Conservation (phyloP, 2,888 invertebrate genomes). For the Miltochrista miniata region DNA sequence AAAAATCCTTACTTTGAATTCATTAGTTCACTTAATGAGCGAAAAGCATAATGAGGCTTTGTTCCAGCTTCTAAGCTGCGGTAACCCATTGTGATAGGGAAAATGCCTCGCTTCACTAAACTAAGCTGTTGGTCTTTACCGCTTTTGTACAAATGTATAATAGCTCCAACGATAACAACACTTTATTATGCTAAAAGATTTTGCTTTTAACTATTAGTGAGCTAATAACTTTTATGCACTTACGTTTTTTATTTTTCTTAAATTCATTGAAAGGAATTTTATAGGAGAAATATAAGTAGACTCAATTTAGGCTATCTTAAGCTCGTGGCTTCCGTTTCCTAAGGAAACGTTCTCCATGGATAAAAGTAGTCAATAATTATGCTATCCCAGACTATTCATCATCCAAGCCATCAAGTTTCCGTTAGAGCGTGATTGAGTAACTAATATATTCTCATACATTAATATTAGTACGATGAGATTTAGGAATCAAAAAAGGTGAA, state of each 20-base stretch:
- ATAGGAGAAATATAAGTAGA: no score
- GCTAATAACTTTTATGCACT: conserved; percentile 3
- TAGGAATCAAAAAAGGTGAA: no score
- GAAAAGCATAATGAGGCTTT: conserved; percentile 69
- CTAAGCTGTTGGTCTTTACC: conserved; percentile 43
- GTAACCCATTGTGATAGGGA: conserved; percentile 57
- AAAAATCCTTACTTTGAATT: conserved; percentile 60
- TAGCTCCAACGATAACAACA: conserved; percentile 4
- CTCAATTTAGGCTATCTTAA: no score
- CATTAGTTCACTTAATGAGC: conserved; percentile 73
- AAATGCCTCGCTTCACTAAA: conserved; percentile 51
- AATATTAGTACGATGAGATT: no score
- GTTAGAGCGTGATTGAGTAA: no score
- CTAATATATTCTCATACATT: no score
- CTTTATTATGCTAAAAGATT: conserved; percentile 24
- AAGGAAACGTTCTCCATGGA: no score
- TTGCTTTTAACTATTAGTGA: conserved; percentile 12
- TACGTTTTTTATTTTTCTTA: neutral
- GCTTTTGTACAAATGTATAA: conserved; percentile 23
- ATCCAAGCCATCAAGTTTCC: no score
- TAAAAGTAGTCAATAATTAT: no score
- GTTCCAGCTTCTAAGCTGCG: conserved; percentile 54
- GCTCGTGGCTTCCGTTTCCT: no score
- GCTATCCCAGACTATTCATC: no score
- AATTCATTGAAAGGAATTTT: no score